Base-by-base conservation (phyloP, 2,113 vertebrate species). In the Accipiter virgatus region DNA sequence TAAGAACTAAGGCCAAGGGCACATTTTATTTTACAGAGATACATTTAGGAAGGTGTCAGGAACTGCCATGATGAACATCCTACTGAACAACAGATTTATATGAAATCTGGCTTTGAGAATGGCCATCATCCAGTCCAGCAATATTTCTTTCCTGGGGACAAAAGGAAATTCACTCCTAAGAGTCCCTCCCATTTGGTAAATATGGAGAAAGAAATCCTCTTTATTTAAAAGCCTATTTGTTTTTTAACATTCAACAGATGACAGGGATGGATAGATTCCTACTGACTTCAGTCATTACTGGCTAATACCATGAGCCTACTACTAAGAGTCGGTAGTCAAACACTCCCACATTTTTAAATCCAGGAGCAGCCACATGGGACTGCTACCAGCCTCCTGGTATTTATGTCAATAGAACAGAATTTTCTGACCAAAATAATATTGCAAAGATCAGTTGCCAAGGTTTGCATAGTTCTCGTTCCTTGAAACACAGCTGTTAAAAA, bases 111-210 rank as follows among this genome's bases (percentile, higher is more conserved):
- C 65, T 62, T 90, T 85, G 65, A 81, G 29, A 59, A 86, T 42
- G 20, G 32, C 52, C 38, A 43, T 59, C 47, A 55, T 56, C 34
- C 59, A 29, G 50, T 80, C 50, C 66, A 80, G 43, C 21, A 91
- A 62, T 0, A 55, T 19, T 38, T 78, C 38, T 86, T 53, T 81
- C 31, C 29, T 19, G 71, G 31, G 17, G 43, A 71, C 16, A 84
- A 84, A 85, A 63, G 16, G 27, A 83, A 87, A 84, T 74, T 79
- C 26, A 52, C 40, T 81, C 55, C 32, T 25, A 65, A 43, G 17
- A 4, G 2, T 70, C 38, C 16, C 11, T 67, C 9, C n/a, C 15
- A 36, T 88, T 79, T 0, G 0, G 38, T 11, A 87, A 53, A 56
- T 47, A 50, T 4, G 27, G 45, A 62, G 18, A 71, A 83, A 73